Evolutionary conservation across 2,113 vertebrate species (phyloP).

Genomic region (Notothenia coriiceps): DNA sequence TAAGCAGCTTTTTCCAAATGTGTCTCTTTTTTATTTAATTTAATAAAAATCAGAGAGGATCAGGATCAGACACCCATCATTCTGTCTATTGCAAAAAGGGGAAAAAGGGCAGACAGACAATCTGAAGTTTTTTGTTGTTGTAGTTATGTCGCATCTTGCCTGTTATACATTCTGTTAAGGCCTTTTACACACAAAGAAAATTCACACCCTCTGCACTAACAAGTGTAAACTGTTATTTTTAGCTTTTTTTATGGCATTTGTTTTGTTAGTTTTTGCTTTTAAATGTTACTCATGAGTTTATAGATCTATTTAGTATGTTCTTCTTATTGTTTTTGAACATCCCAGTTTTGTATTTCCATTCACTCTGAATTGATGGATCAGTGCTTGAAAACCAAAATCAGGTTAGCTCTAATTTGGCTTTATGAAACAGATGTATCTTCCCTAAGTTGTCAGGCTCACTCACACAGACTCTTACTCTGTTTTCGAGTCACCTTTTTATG

Average conservation of each 20-base stretch:
- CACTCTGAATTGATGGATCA: neutral
- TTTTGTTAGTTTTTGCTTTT: neutral
- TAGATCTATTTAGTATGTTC: neutral
- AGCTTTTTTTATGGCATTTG: neutral
- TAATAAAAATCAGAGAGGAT: too few relatives aligned
- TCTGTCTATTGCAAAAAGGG: too few relatives aligned
- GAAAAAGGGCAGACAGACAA: too few relatives aligned
- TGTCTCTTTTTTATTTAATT: too few relatives aligned
- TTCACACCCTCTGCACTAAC: neutral
- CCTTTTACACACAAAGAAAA: neutral
- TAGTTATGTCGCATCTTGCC: too few relatives aligned
- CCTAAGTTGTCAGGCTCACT: neutral
- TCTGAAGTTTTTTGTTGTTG: too few relatives aligned
- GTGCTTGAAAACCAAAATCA: neutral
- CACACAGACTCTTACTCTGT: neutral
- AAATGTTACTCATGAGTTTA: neutral
- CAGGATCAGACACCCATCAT: too few relatives aligned
- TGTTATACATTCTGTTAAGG: too few relatives aligned
- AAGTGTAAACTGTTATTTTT: neutral
- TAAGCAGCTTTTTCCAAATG: too few relatives aligned
- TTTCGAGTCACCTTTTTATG: slow-evolving; percentile 6
- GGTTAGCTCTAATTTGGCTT: neutral
- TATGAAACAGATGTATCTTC: neutral
- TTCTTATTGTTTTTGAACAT: neutral
- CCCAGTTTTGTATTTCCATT: neutral